Evolutionary conservation across 2,797 vertebrate species (phyloP), one percentile per base, ranked within the genome.

Genomic region (Pogonophryne albipinna): DNA sequence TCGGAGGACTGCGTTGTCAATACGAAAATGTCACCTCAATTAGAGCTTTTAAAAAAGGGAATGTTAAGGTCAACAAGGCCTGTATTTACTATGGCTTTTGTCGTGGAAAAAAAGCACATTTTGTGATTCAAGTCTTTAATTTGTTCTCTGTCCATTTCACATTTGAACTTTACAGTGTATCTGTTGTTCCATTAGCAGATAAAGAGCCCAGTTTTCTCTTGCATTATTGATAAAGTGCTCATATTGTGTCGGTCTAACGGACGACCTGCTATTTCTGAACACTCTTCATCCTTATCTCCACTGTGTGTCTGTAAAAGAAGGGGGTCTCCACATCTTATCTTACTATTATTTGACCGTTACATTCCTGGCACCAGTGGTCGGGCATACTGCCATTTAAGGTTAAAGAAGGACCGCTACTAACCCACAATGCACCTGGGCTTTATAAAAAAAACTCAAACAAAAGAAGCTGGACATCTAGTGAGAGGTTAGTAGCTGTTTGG

Each of bases 321-420:
- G 74, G 81, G 82, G 6, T 34, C 31, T 82, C 49, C 11, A 10
- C 75, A 78, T 16, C 85, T 93, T 95, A 95, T 95, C 94, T 7
- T 38, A 27, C 5, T 5, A 27, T 27, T 89, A 58, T 78, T 66
- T 81, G 87, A 89, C 87, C 79, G 91, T 95, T 94, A 92, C 84
- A 94, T 91, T 93, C 89, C 88, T 87, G 91, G 87, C 89, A 75
- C 68, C 62, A 38, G 64, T 66, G 47, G 78, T 65, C 72, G 41
- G 75, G 78, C 58, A 76, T 62, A 83, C 45, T 17, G 61, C 94
- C 94, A 92, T 94, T 74, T 95, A 95, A 88, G 94, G 94, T 69
- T 59, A 84, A 74, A 66, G 79, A 56, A 72, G 71, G 55, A 59
- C 50, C 5, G 9, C 15, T 56, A 72, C 47, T 79, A 82, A 89